A percentile compares a stretch with the other conserved stretches of the same genome.
Conservation (phyloP, 2,888 invertebrate species). For the Mycalesis mineus region DNA sequence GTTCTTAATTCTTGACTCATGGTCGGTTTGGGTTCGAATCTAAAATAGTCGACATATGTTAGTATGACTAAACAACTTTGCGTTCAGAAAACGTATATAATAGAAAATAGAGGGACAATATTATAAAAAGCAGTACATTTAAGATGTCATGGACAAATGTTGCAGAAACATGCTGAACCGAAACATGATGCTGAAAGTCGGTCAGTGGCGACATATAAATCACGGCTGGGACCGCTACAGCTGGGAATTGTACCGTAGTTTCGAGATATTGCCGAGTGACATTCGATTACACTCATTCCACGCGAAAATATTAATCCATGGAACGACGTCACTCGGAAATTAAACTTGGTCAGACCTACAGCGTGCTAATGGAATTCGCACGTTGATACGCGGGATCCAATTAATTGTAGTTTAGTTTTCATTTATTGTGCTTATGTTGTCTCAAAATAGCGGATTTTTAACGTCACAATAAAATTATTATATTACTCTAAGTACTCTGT, state of each 20-base stretch:
- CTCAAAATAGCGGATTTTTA: no score
- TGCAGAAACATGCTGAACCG: conserved; percentile 57
- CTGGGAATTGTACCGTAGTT: conserved; percentile 56
- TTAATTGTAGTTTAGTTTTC: no score
- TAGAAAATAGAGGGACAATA: background rate
- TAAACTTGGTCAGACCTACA: background rate
- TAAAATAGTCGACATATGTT: no score
- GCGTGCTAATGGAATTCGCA: no score
- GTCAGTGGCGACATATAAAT: conserved; percentile 68
- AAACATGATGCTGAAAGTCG: conserved; percentile 69
- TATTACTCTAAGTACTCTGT: no score
- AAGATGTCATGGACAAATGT: conserved; percentile 70
- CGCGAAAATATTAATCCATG: conserved; percentile 32
- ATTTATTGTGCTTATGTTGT: no score
- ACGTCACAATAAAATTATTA: no score
- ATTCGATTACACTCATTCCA: conserved; percentile 60
- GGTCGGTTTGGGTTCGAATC: no score
- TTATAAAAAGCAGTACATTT: conserved; percentile 51
- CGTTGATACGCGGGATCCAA: no score
- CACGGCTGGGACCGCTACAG: conserved; percentile 55
- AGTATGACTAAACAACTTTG: no score
- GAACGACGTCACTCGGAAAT: conserved; percentile 6
- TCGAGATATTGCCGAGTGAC: conserved; percentile 58
- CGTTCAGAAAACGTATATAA: no score
- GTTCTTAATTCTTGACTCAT: no score